Evolutionary conservation across 2,888 invertebrate genomes (phyloP), one percentile per base, ranked within the genome.

Genomic region (Morpho deidamia): DNA sequence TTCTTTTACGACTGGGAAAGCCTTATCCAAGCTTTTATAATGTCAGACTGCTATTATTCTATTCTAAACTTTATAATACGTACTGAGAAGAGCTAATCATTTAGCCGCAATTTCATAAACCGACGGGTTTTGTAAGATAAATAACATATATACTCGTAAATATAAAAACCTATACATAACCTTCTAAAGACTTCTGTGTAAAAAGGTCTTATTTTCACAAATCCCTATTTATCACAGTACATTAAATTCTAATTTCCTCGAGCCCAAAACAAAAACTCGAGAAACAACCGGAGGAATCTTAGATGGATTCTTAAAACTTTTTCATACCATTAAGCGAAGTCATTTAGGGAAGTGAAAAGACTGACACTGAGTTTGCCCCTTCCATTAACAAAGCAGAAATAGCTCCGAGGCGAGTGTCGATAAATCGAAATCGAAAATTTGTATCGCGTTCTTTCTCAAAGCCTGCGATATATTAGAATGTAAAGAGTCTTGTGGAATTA

Each of bases 331-430:
- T 69, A 69, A 65, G 68, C 70, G 58, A 66, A 76, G 73, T 75
- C 81, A 76, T 81, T 71, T 74, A 68, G 72, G 67, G 70, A 76
- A 78, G 75, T 75, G 73, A 79, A 77, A 78, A 63, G 61, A 62
- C 56, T 61, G 71, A 71, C 74, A 77, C 72, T 72, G 72, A 68
- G 71, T 56, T 73, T 73, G 74, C 75, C 71, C 75, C 74, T 79
- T 79, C 81, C 78, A 82, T 82, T 82, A 81, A 75, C 76, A 71
- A 72, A 66, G 74, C 69, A 69, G 71, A 71, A 74, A 75, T 72
- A 71, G 74, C 74, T 68, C 63, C 71, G 72, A 76, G 72, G 72
- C 71, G 71, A 64, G 63, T 67, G 63, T 68, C 72, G 73, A 81
- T 81, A 81, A 81, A 82, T 81, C 81, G 81, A 78, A 81, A 78